A percentile compares a stretch with the other conserved stretches of the same genome.
Evolutionary conservation across 2,113 vertebrate species (phyloP).

Genomic region (Mastomys coucha): DNA sequence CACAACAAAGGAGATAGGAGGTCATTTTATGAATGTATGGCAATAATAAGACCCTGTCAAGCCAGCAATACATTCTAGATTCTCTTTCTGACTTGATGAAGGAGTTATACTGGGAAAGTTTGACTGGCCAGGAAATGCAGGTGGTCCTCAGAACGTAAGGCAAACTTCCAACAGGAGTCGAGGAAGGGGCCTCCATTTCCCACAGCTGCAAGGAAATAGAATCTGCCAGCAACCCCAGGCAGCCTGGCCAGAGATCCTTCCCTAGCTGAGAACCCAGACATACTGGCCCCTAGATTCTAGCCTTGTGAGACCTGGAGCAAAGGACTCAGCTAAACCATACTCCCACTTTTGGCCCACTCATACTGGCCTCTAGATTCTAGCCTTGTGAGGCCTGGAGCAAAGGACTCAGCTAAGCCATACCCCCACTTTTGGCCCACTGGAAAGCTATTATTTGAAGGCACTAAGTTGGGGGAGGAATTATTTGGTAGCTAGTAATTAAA

Average conservation of each 20-base stretch:
- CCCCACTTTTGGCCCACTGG: not conserved
- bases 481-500: not conserved
- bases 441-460: not conserved
- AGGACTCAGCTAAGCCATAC: not conserved
- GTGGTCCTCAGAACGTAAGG: not conserved
- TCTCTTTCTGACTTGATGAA: not conserved
- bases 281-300: not conserved
- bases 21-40: not conserved
- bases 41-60: not conserved
- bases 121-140: not conserved
- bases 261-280: no score
- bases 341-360: not conserved
- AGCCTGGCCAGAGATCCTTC: not conserved
- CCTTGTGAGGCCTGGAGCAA: not conserved
- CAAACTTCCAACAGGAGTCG: not conserved
- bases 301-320: not conserved
- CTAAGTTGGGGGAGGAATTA: not conserved
- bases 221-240: not conserved
- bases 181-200: not conserved
- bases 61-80: not conserved
- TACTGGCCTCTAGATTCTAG: not conserved
- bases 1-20: not conserved
- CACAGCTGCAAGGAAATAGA: not conserved
- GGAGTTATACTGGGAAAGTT: not conserved
- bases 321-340: not conserved